Conservation (phyloP, 2,888 invertebrate species). For the Nymphalis c-album region DNA sequence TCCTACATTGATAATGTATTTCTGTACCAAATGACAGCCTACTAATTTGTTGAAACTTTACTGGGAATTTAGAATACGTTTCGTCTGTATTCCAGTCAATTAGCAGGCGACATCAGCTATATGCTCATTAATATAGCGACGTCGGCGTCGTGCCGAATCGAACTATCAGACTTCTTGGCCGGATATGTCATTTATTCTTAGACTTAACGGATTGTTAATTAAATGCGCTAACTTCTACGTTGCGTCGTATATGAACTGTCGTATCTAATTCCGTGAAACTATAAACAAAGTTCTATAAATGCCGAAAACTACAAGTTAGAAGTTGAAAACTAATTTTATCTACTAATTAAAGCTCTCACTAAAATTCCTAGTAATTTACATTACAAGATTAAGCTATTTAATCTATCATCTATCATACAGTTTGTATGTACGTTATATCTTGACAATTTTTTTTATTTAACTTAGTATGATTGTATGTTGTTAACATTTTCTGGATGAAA, state of each 20-base stretch:
- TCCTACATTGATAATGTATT: no score
- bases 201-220: slow-evolving; percentile 29
- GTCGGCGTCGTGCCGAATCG: slow-evolving; percentile 24
- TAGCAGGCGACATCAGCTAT: slow-evolving; percentile 77
- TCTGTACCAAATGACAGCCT: neutral
- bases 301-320: neutral
- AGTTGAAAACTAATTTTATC: neutral
- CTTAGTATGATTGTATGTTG: no score
- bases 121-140: slow-evolving; percentile 64
- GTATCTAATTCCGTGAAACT: neutral
- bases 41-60: slow-evolving; percentile 52
- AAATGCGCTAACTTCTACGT: slow-evolving; percentile 21
- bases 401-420: no score
- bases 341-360: no score
- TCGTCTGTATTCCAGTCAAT: slow-evolving; percentile 80
- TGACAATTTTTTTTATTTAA: no score
- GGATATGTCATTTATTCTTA: slow-evolving; percentile 46
- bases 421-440: no score
- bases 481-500: no score
- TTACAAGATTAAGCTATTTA: no score
- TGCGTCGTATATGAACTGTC: neutral
- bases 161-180: slow-evolving; percentile 39
- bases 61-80: slow-evolving; percentile 65
- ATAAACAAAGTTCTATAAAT: neutral
- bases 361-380: no score